These are phyloP conservation scores for Pristiophorus japonicus DNA, from an alignment of 2,113 vertebrate species.

Conservation along the genomic window DNA sequence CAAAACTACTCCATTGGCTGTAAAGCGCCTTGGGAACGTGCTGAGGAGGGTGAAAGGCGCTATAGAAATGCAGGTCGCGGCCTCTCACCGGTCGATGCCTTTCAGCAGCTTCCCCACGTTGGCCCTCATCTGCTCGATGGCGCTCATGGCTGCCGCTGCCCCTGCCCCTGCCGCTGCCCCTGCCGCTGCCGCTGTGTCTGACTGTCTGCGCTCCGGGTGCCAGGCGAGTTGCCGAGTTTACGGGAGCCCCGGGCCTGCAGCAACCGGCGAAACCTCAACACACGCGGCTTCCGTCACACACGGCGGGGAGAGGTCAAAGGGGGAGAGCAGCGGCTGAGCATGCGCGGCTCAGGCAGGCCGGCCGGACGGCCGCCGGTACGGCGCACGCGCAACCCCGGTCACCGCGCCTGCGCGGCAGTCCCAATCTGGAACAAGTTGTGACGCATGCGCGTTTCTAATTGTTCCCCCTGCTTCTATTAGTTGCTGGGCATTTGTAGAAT, in stretches of 20 bases:
- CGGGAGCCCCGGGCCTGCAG: not conserved
- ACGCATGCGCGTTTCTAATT: not conserved
- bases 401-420: too few species aligned
- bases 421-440: too few species aligned
- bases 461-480: too few species aligned
- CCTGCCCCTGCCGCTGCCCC: rapidly evolving
- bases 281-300: not conserved
- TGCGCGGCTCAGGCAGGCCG: too few species aligned
- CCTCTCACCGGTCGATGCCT: conserved; percentile 77
- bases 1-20: too few species aligned
- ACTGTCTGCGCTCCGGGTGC: too few species aligned
- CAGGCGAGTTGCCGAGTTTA: too few species aligned
- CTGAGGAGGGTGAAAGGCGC: too few species aligned
- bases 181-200: not conserved
- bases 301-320: not conserved
- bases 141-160: conserved; percentile 54
- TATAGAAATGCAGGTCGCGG: not conserved
- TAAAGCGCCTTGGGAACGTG: too few species aligned
- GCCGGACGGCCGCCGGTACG: not conserved
- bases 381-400: not conserved
- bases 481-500: not conserved
- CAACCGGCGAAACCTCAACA: not conserved
- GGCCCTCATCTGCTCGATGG: conserved; percentile 83
- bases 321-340: not conserved
- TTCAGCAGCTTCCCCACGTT: conserved; percentile 80